Percentiles rank a stretch among this genome's conserved stretches.
These are phyloP conservation scores for Vollenhovia emeryi DNA, from an alignment of 1,140 invertebrate species.

Conservation along the genomic window DNA sequence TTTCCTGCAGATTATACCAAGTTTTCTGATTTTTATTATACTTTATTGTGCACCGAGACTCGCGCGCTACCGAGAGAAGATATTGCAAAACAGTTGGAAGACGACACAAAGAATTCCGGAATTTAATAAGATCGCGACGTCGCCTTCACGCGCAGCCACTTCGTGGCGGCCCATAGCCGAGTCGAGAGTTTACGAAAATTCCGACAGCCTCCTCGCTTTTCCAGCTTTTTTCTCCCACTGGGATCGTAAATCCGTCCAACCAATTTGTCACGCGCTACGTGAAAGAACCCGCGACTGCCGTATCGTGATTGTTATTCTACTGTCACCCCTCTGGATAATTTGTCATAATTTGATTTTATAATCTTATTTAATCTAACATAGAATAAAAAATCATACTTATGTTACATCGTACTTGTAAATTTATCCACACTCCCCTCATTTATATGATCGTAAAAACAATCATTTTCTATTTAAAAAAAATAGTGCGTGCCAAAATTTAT, in stretches of 20 bases:
- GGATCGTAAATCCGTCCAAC: conserved; percentile 63
- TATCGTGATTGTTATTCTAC: conserved; percentile 26
- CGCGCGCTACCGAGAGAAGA: conserved; percentile 2
- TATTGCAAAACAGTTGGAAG: conserved; percentile 21
- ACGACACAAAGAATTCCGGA: conserved; percentile 9
- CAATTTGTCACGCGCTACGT: conserved; percentile 60
- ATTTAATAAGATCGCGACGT: conserved; percentile 65
- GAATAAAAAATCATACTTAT: neutral
- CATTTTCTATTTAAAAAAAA: neutral
- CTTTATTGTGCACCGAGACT: conserved; percentile 4
- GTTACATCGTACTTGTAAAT: neutral
- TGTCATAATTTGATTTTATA: neutral
- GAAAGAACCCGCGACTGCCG: neutral
- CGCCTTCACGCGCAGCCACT: conserved; percentile 35
- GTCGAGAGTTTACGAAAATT: conserved; percentile 61
- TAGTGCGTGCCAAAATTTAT: neutral
- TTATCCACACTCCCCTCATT: neutral
- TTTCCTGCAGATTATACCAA: neutral
- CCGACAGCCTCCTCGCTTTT: conserved; percentile 44
- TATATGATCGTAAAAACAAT: neutral
- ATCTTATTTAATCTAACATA: neutral
- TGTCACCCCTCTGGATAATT: conserved; percentile 1
- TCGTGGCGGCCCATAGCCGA: conserved; percentile 36
- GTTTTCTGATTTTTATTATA: neutral
- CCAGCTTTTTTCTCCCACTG: conserved; percentile 20